Conservation (phyloP, 2,113 vertebrate genomes). For the Oriolus oriolus region DNA sequence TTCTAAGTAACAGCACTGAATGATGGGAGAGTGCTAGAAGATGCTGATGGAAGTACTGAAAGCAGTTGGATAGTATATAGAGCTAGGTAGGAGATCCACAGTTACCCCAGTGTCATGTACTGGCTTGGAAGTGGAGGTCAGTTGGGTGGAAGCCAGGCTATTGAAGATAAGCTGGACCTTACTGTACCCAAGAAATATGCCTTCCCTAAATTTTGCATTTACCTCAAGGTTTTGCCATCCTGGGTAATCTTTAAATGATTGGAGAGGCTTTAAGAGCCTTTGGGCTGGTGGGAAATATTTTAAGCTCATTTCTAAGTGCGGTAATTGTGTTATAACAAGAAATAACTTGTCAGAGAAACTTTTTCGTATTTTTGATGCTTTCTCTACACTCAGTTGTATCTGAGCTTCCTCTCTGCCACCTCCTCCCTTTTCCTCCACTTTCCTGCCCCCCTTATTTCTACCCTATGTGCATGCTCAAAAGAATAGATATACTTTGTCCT, state of each 20-base stretch:
- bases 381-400: neutral
- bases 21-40: neutral
- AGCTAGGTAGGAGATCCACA: neutral
- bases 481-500: neutral
- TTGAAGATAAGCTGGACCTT: accelerated
- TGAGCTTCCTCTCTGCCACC: neutral
- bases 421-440: accelerated
- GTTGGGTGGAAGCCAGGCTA: neutral
- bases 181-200: neutral
- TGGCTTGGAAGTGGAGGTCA: neutral
- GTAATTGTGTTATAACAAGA: neutral
- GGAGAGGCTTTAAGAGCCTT: neutral
- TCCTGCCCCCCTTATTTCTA: neutral
- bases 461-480: neutral
- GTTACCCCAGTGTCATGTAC: neutral
- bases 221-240: neutral
- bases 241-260: neutral
- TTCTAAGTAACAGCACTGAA: neutral
- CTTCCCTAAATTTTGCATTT: neutral
- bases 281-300: neutral
- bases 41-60: neutral
- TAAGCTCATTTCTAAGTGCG: neutral
- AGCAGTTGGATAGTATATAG: neutral
- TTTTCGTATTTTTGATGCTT: neutral
- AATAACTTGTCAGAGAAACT: neutral